Conservation (phyloP, 2,797 vertebrate species). For the Acrocephalus scirpaceus region DNA sequence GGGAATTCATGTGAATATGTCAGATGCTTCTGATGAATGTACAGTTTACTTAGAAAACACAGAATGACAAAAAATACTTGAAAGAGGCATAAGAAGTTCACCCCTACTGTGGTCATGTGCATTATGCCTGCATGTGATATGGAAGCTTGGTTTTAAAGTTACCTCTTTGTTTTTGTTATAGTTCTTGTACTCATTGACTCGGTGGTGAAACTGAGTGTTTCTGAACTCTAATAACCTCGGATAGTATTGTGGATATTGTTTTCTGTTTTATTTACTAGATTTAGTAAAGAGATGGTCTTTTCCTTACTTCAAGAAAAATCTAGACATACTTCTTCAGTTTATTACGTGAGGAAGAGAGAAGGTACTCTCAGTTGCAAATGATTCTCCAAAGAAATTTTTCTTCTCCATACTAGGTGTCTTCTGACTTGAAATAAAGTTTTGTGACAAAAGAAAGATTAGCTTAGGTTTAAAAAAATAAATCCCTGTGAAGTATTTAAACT, state of each 20-base stretch:
- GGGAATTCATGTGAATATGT: background rate
- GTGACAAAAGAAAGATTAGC: background rate
- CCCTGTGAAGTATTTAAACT: background rate
- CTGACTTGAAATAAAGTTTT: background rate
- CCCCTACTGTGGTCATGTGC: accelerated
- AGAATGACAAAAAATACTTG: background rate
- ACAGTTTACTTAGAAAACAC: background rate
- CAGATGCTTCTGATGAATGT: background rate
- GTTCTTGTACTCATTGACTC: background rate
- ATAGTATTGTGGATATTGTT: background rate
- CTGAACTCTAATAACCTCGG: background rate
- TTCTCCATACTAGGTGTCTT: background rate
- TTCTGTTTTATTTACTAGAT: background rate
- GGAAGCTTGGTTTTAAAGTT: background rate
- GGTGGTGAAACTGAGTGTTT: background rate
- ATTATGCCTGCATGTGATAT: background rate
- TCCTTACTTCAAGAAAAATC: background rate
- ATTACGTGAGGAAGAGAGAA: background rate
- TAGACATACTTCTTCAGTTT: background rate
- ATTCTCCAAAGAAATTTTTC: background rate
- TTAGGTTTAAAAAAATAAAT: background rate
- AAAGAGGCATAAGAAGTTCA: background rate
- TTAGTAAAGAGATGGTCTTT: background rate
- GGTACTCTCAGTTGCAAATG: background rate
- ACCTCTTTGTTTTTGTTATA: background rate